phyloP scores from a whole-genome alignment of 2,797 vertebrate genomes.

The Macropodus opercularis region DNA sequence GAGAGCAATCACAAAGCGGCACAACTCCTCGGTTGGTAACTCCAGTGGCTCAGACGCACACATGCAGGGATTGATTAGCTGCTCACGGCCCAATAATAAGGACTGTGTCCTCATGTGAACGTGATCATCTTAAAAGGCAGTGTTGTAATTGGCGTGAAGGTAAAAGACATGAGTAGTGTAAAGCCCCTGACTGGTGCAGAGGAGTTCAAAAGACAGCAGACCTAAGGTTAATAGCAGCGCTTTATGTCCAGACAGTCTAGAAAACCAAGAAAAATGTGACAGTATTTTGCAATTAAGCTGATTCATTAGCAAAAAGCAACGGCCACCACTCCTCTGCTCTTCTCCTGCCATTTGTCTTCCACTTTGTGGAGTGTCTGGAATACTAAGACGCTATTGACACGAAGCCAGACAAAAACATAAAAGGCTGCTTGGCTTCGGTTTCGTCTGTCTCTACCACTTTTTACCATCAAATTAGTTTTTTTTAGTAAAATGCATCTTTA shows the following conservation, averaged over 20 bases:
- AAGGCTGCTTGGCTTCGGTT: conserved; percentile 16
- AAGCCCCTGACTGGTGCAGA: not conserved
- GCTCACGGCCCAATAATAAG: not conserved
- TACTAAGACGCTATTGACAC: conserved; percentile 31
- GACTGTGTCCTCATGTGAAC: not conserved
- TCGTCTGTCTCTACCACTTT: conserved; percentile 14
- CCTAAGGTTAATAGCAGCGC: conserved; percentile 41
- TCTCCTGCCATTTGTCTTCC: conserved; percentile 15
- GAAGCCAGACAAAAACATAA: conserved; percentile 31
- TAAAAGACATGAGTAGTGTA: not conserved
- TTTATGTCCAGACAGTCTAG: conserved; percentile 47
- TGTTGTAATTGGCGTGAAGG: not conserved
- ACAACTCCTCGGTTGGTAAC: not conserved
- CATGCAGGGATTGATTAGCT: not conserved
- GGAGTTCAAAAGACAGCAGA: conserved; percentile 29
- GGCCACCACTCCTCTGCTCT: not conserved
- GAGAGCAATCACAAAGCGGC: not conserved
- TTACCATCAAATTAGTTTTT: not conserved
- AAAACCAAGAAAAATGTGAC: conserved; percentile 17
- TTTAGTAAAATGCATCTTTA: not conserved
- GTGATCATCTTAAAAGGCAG: conserved; percentile 2
- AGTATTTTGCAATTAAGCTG: conserved; percentile 41
- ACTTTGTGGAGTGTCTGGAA: conserved; percentile 13
- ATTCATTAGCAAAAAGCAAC: conserved; percentile 39
- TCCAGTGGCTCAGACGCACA: not conserved